phyloP scores from a whole-genome alignment of 35 echinoderm and acorn worm genomes.

The Heliocidaris erythrogramma region DNA sequence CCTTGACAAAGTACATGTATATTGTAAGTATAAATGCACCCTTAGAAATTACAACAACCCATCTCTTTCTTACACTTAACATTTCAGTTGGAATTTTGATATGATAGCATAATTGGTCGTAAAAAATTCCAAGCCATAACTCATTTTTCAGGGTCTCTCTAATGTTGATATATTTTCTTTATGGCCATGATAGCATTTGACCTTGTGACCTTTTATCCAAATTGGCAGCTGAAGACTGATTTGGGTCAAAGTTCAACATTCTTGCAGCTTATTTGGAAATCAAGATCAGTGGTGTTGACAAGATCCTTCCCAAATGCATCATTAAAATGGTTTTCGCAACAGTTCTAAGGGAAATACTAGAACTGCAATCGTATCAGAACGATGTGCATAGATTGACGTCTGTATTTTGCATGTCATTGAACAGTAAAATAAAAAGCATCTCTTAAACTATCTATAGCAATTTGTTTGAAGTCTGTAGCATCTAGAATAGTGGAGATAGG shows the following conservation, averaged over 20 bases:
- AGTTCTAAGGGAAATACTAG: background rate
- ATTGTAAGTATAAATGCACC: no score
- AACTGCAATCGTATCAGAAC: no score
- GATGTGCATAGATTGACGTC: no score
- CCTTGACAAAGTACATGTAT: no score
- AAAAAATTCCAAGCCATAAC: background rate
- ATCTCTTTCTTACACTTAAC: background rate
- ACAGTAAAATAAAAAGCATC: no score
- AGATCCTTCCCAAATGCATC: background rate
- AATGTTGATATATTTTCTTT: background rate
- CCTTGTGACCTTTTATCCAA: conserved; percentile 6
- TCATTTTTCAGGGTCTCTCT: background rate
- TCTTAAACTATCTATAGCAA: no score
- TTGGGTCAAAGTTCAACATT: conserved; percentile 15
- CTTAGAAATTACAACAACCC: background rate
- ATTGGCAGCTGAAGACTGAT: conserved; percentile 44
- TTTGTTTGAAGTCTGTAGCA: no score
- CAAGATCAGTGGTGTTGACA: background rate
- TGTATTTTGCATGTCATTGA: no score
- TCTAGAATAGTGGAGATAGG: no score
- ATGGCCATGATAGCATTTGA: conserved; percentile 28
- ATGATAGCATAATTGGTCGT: background rate
- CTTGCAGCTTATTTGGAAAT: background rate
- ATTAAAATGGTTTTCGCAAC: background rate
- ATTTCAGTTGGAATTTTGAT: background rate